Percentiles rank a stretch among this genome's conserved stretches.
Evolutionary conservation across 2,888 invertebrate species (phyloP).

Genomic region (Anaspis maculata): DNA sequence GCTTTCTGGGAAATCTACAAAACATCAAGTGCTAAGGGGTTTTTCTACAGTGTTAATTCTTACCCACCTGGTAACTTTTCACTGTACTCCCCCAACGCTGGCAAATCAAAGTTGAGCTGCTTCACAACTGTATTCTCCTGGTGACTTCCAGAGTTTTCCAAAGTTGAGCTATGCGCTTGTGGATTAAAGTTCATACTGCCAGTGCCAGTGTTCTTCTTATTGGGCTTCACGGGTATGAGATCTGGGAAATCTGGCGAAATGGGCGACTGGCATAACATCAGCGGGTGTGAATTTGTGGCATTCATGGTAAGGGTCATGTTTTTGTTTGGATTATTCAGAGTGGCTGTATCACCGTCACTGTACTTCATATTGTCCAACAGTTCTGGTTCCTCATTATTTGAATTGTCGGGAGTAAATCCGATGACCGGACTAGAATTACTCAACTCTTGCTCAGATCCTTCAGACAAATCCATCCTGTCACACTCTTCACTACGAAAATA

Average conservation of each 20-base stretch:
- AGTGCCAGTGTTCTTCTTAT: conserved; percentile 21
- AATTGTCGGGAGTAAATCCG: conserved; percentile 21
- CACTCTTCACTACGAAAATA: too few species aligned
- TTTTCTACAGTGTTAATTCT: neutral
- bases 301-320: conserved; percentile 19
- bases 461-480: conserved; percentile 33
- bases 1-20: conserved; percentile 48
- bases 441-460: conserved; percentile 22
- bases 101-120: conserved; percentile 25
- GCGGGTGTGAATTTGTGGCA: conserved; percentile 40
- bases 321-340: conserved; percentile 6
- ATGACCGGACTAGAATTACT: conserved; percentile 20
- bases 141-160: conserved; percentile 17
- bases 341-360: too few species aligned
- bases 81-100: conserved; percentile 28
- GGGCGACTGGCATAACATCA: conserved; percentile 37
- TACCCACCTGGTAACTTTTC: conserved; percentile 31
- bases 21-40: neutral
- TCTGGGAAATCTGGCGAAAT: conserved; percentile 38
- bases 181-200: conserved; percentile 30
- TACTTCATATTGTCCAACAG: too few species aligned
- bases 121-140: conserved; percentile 18
- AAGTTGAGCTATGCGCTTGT: conserved; percentile 31
- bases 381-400: conserved; percentile 18
- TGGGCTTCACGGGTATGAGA: conserved; percentile 36